phyloP scores from a whole-genome alignment of 2,888 invertebrate species.

The Eupeodes luniger region DNA sequence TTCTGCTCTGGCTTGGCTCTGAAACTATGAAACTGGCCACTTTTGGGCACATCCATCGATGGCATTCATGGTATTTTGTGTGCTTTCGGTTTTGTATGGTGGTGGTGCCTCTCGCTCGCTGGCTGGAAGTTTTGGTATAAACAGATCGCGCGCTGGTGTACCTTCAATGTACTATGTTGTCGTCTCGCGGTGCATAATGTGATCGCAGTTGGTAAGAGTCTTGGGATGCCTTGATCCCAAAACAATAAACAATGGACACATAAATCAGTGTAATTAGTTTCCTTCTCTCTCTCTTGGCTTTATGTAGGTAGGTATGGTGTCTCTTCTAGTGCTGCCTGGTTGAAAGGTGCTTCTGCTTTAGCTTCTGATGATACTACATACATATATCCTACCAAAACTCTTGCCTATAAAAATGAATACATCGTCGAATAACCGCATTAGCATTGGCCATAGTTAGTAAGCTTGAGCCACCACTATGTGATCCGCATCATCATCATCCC shows the following conservation, averaged over 20 bases:
- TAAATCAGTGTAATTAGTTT: constrained; percentile 98
- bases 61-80: constrained; percentile 71
- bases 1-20: constrained; percentile 50
- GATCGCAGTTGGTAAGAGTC: constrained; percentile 58
- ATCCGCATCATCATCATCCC: constrained; percentile 57
- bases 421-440: constrained; percentile 59
- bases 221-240: constrained; percentile 75
- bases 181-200: constrained; percentile 73
- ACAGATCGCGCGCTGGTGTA: constrained; percentile 50
- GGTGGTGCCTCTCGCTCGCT: constrained; percentile 30
- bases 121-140: background rate
- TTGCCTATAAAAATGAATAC: constrained; percentile 64
- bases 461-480: constrained; percentile 61
- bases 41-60: constrained; percentile 76
- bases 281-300: constrained; percentile 79
- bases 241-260: constrained; percentile 96
- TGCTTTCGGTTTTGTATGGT: constrained; percentile 12
- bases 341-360: constrained; percentile 52
- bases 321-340: constrained; percentile 48
- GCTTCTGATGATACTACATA: constrained; percentile 15
- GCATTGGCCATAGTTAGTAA: constrained; percentile 74
- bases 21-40: constrained; percentile 61
- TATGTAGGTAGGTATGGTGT: constrained; percentile 76
- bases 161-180: constrained; percentile 56
- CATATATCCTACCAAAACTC: constrained; percentile 73